Evolutionary conservation across 2,113 vertebrate species (phyloP).

Genomic region (Sinocyclocheilus anophthalmus): DNA sequence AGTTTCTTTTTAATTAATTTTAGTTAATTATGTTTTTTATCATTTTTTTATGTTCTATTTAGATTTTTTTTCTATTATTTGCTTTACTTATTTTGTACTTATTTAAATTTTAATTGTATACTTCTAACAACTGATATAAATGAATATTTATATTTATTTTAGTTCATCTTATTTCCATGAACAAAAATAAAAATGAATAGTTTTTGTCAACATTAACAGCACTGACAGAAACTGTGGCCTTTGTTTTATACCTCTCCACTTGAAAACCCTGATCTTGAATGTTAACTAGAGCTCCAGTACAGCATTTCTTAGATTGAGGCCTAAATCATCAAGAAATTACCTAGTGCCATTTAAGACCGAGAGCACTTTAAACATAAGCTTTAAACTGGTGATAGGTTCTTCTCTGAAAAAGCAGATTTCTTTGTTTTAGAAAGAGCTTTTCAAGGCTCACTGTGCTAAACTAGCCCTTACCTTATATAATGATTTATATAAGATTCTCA

Average conservation of each 20-base stretch:
- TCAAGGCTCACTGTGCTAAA: neutral
- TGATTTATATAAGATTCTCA: neutral
- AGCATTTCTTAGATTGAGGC: neutral
- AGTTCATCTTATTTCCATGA: too few relatives aligned
- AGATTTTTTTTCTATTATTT: too few relatives aligned
- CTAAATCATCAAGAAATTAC: neutral
- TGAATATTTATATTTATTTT: too few relatives aligned
- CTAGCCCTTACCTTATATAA: neutral
- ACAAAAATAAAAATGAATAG: neutral
- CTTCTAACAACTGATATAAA: too few relatives aligned
- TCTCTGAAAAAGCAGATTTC: neutral
- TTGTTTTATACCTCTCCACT: neutral
- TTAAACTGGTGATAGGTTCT: neutral
- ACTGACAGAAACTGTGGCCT: neutral
- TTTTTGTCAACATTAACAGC: too few relatives aligned
- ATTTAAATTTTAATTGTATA: too few relatives aligned
- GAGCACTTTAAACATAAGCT: neutral
- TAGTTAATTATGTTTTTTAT: neutral
- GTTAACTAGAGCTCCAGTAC: neutral
- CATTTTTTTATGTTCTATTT: too few relatives aligned
- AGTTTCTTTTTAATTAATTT: neutral
- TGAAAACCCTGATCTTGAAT: neutral
- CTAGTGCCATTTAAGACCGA: neutral
- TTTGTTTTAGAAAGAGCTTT: neutral
- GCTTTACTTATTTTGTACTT: too few relatives aligned